Evolutionary conservation across 1,140 invertebrate species (phyloP).

Genomic region (Pantala flavescens): DNA sequence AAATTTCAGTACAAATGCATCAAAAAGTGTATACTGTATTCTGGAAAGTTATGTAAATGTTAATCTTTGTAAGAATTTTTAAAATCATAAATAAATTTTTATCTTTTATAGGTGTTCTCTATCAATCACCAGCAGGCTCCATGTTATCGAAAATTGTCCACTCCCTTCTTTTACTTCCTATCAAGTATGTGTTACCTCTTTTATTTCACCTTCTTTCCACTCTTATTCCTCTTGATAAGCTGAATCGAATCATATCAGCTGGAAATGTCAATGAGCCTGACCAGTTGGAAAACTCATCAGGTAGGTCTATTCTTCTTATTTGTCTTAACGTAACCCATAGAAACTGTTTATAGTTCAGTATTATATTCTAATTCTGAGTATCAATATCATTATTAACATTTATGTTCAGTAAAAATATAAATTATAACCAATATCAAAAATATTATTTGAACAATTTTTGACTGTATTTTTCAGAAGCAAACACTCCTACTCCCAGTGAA

Average conservation of each 20-base stretch:
- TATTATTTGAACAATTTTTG: no score
- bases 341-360: no score
- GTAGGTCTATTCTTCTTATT: constrained; percentile 12
- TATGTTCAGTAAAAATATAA: no score
- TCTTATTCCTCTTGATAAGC: constrained; percentile 40
- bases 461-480: constrained; percentile 28
- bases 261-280: constrained; percentile 20
- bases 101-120: constrained; percentile 35
- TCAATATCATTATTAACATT: no score
- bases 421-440: no score
- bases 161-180: constrained; percentile 43
- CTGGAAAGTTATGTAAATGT: no score
- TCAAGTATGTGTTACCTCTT: constrained; percentile 33
- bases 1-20: no score
- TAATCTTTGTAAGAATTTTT: no score
- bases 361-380: no score
- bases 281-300: constrained; percentile 15
- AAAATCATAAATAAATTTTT: no score
- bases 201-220: constrained; percentile 40
- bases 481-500: constrained; percentile 36
- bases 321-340: no score
- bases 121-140: constrained; percentile 41
- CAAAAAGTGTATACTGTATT: no score
- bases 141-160: constrained; percentile 48
- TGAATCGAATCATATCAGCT: constrained; percentile 42